Percentiles rank a stretch among this genome's conserved stretches.
Evolutionary conservation across 2,113 vertebrate species (phyloP).

Genomic region (Silurus asotus): DNA sequence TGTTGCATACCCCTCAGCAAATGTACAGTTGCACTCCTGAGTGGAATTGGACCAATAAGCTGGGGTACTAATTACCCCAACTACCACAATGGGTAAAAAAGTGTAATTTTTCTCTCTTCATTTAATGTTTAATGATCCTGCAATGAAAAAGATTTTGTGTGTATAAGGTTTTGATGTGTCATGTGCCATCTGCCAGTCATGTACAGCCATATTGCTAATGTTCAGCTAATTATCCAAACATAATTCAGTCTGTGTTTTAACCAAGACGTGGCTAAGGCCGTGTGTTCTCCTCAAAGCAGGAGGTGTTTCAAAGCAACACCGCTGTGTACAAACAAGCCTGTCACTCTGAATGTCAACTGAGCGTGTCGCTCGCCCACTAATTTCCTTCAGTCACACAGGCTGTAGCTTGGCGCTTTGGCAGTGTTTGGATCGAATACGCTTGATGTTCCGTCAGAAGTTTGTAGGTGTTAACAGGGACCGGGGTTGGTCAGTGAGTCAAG

Average conservation of each 20-base stretch:
- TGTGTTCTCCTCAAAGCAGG: neutral
- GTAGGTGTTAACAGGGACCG: neutral
- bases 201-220: constrained; percentile 8
- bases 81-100: neutral
- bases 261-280: neutral
- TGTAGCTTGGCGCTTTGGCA: neutral
- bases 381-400: constrained; percentile 5
- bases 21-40: too few species aligned
- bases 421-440: neutral
- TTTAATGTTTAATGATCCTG: constrained; percentile 4
- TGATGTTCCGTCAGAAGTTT: neutral
- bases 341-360: constrained; percentile 15
- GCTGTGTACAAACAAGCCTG: constrained; percentile 21
- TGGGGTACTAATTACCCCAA: neutral
- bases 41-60: neutral
- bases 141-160: neutral
- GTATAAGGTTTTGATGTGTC: constrained; percentile 7
- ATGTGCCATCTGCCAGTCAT: constrained; percentile 39
- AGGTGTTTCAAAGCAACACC: constrained; percentile 6
- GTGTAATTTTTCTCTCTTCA: neutral
- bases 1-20: too few species aligned
- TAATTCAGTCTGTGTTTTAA: neutral
- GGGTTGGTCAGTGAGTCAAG: constrained; percentile 20
- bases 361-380: neutral
- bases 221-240: constrained; percentile 9